Percentiles rank a stretch among this genome's conserved stretches.
These are phyloP conservation scores for Plectrocnemia conspersa DNA, from an alignment of 1,140 invertebrate species.

Conservation along the genomic window DNA sequence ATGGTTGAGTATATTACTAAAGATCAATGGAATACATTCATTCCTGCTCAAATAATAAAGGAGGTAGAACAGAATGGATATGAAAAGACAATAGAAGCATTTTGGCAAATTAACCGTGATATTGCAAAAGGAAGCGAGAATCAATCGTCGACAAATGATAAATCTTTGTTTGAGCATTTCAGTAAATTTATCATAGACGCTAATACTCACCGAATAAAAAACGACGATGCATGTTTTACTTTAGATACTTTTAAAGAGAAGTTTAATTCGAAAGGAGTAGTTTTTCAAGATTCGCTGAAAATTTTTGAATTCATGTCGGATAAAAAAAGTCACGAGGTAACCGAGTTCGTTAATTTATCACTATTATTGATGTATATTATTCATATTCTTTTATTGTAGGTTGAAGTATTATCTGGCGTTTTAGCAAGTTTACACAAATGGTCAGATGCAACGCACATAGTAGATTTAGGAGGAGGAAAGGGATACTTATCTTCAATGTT, in stretches of 20 bases:
- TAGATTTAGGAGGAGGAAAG: conserved; percentile 84
- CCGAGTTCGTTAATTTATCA: conserved; percentile 28
- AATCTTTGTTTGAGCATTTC: conserved; percentile 31
- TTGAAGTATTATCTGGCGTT: conserved; percentile 51
- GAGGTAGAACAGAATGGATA: conserved; percentile 50
- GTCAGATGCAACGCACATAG: conserved; percentile 48
- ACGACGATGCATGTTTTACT: conserved; percentile 45
- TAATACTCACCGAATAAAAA: conserved; percentile 40
- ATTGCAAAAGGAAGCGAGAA: conserved; percentile 31
- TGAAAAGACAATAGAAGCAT: conserved; percentile 42
- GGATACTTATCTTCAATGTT: conserved; percentile 76
- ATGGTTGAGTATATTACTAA: conserved; percentile 76
- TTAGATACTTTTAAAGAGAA: conserved; percentile 42
- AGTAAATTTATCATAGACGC: conserved; percentile 39
- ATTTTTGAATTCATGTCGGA: conserved; percentile 65
- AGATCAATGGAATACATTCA: conserved; percentile 58
- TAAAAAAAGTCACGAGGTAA: conserved; percentile 82
- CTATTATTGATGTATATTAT: not conserved
- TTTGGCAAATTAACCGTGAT: conserved; percentile 41
- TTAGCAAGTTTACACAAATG: conserved; percentile 45
- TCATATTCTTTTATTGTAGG: conserved; percentile 38
- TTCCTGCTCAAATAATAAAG: conserved; percentile 53
- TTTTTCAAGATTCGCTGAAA: conserved; percentile 39
- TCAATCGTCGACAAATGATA: conserved; percentile 32
- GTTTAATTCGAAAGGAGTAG: conserved; percentile 40